phyloP scores from a whole-genome alignment of 1,140 invertebrate genomes.

The Solenopsis fugax region DNA sequence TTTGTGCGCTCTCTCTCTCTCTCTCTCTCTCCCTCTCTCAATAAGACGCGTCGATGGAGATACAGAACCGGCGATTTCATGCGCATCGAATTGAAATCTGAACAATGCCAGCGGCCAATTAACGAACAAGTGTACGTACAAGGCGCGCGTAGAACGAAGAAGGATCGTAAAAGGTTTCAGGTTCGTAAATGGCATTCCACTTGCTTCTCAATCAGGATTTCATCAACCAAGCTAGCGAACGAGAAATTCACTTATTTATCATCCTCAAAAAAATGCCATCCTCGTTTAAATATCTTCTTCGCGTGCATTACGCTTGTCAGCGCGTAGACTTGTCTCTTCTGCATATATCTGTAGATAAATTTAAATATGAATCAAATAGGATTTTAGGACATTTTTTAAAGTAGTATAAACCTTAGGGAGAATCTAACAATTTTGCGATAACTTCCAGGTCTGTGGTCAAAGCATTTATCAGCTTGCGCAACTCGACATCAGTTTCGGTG shows the following conservation, averaged over 20 bases:
- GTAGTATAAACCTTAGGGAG: neutral
- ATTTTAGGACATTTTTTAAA: neutral
- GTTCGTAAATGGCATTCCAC: neutral
- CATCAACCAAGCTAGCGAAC: neutral
- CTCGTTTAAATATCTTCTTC: too few species aligned
- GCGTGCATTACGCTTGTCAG: too few species aligned
- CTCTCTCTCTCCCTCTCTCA: constrained; percentile 12
- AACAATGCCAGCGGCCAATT: constrained; percentile 53
- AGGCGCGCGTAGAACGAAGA: neutral
- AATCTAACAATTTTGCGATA: neutral
- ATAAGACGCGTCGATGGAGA: constrained; percentile 61
- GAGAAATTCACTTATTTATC: neutral
- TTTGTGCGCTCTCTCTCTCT: constrained; percentile 36
- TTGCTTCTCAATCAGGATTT: neutral
- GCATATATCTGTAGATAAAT: too few species aligned
- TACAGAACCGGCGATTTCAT: constrained; percentile 58
- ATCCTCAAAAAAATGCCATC: too few species aligned
- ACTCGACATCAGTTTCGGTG: constrained; percentile 36
- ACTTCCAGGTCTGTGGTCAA: neutral
- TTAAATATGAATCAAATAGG: neutral
- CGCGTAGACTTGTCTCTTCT: too few species aligned
- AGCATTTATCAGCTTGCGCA: constrained; percentile 35
- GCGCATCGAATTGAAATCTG: constrained; percentile 61
- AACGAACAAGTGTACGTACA: neutral
- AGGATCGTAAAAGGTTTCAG: neutral